Evolutionary conservation across 2,888 invertebrate genomes (phyloP).

Genomic region (Andrena bicolor): DNA sequence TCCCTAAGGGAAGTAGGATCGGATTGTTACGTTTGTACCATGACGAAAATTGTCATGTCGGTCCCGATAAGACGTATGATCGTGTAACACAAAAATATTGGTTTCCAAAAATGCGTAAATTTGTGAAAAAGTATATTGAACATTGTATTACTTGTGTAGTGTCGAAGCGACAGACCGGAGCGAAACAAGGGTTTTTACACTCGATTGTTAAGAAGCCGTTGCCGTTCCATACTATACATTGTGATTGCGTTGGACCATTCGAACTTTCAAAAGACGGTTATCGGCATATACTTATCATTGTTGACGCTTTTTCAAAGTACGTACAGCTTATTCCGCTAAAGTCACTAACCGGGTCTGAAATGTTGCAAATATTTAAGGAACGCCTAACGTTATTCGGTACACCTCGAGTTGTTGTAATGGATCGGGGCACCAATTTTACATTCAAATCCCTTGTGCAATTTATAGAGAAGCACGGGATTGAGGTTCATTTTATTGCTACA

Average conservation of each 20-base stretch:
- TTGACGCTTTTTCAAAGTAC: constrained; percentile 48
- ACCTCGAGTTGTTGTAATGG: constrained; percentile 8
- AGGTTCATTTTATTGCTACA: background rate
- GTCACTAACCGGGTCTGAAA: constrained; percentile 2
- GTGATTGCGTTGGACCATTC: constrained; percentile 31
- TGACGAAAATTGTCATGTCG: constrained; percentile 16
- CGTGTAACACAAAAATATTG: constrained; percentile 8
- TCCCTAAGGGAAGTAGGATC: constrained; percentile 2
- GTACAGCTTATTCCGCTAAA: constrained; percentile 40
- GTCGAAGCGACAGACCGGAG: constrained; percentile 1
- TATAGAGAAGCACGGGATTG: constrained; percentile 36
- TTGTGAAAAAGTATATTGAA: constrained; percentile 15
- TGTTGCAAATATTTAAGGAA: constrained; percentile 16
- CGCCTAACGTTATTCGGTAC: constrained; percentile 18
- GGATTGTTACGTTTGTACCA: constrained; percentile 13
- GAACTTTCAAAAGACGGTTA: constrained; percentile 20
- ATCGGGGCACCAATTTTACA: constrained; percentile 31
- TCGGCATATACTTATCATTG: constrained; percentile 15
- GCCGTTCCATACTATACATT: constrained; percentile 10
- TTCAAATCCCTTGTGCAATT: constrained; percentile 49
- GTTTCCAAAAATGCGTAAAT: constrained; percentile 16
- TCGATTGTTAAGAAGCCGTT: constrained; percentile 1
- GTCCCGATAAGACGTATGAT: background rate
- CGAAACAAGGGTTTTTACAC: constrained; percentile 12
- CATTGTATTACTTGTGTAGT: constrained; percentile 17